Evolutionary conservation across 2,888 invertebrate species (phyloP).

Genomic region (Lochmaea capreae): DNA sequence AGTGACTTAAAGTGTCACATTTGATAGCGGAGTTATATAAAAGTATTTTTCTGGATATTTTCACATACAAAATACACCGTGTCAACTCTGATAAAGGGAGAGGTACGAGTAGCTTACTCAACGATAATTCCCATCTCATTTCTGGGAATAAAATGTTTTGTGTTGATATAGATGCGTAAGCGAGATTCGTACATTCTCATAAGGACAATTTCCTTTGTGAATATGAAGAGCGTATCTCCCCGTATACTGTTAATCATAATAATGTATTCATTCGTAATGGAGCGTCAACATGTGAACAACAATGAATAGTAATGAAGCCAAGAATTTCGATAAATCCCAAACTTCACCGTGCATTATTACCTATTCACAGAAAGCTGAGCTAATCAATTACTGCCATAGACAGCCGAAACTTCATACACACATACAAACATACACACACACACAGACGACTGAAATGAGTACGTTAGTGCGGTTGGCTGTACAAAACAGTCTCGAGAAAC

Average conservation of each 20-base stretch:
- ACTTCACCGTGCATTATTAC: slow-evolving; percentile 39
- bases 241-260: slow-evolving; percentile 28
- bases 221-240: background rate
- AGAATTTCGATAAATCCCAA: slow-evolving; percentile 45
- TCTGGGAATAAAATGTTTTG: background rate
- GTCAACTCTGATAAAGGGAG: no score
- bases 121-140: no score
- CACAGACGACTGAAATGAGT: slow-evolving; percentile 27
- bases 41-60: no score
- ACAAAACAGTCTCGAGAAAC: slow-evolving; percentile 37
- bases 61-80: no score
- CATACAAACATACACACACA: slow-evolving; percentile 30
- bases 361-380: slow-evolving; percentile 40
- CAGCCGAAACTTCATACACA: slow-evolving; percentile 37
- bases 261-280: slow-evolving; percentile 36
- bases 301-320: slow-evolving; percentile 46
- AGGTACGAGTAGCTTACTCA: no score
- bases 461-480: slow-evolving; percentile 34
- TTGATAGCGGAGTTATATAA: no score
- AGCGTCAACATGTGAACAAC: slow-evolving; percentile 41
- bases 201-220: background rate
- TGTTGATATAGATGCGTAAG: background rate
- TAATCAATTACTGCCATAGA: slow-evolving; percentile 43
- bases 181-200: background rate
- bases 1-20: no score